Evolutionary conservation across 1,140 invertebrate species (phyloP), one percentile per base, ranked within the genome.

Genomic region (Zeugodacus cucurbitae): DNA sequence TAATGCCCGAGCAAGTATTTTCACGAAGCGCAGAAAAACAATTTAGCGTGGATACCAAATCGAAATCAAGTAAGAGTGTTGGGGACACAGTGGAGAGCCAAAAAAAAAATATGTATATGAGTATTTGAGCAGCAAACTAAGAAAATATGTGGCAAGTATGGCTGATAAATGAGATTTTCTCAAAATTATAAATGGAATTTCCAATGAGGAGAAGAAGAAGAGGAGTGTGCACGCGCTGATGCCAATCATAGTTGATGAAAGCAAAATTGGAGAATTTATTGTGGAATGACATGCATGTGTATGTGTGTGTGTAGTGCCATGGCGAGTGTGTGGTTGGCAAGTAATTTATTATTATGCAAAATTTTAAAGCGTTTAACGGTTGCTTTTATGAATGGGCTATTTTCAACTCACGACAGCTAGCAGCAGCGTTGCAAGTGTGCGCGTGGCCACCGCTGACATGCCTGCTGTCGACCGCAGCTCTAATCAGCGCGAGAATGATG

Each of bases 151-250:
- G 34, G 37, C 34, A 74, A 74, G 67, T 34, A 74, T 74, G 34
- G 67, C 67, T 34, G 67, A 41, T 34, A 74, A 74, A 74, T 41
- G 32, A 74, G 67, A 48, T 82, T 74, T 82, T 82, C n/a, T 82
- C n/a, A 82, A 82, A 82, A 82, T 82, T 82, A 82, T 54, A 82
- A 82, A 82, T 82, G 74, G 74, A 48, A 82, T 82, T 48, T 82
- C 7, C 44, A 82, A 37, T 26, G n/a, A 26, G n/a, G 11, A 11
- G 3, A 6, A 20, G 54, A 2, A 10, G 7, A 41, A 26, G n/a
- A 29, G 20, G 14, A 10, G 74, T 44, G n/a, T 44, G n/a, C 22
- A 11, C 14, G 74, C 74, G 74, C 41, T 14, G 37, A 48, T 82
- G n/a, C 22, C 41, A 48, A 41, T 26, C 41, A 44, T 41, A n/a